Conservation (phyloP, 2,797 vertebrate species). For the Malurus leucopterus region DNA sequence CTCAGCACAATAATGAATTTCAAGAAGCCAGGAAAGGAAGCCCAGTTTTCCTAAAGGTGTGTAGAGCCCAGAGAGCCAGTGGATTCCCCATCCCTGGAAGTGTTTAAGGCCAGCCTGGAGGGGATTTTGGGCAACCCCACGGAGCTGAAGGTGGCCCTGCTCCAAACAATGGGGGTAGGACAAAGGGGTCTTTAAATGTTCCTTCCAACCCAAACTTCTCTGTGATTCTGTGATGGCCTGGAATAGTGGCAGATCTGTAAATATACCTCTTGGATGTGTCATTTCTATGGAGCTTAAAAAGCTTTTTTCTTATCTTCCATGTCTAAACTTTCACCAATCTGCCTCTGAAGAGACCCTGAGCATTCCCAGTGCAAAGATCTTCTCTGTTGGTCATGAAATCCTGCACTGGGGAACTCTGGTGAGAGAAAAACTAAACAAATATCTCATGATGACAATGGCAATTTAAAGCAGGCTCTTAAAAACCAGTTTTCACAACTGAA, state of each 20-base stretch:
- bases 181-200: neutral
- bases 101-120: neutral
- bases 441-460: neutral
- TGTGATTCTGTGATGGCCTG: neutral
- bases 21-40: neutral
- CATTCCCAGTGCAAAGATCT: neutral
- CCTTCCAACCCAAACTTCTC: neutral
- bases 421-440: neutral
- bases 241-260: neutral
- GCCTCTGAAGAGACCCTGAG: neutral
- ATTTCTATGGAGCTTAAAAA: neutral
- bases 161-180: no score
- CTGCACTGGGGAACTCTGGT: no score
- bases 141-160: neutral
- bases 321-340: neutral
- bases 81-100: neutral
- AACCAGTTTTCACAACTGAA: neutral
- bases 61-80: neutral
- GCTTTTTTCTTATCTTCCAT: neutral
- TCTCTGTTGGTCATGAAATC: neutral
- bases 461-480: neutral
- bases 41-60: neutral
- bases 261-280: neutral
- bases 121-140: neutral
- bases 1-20: rapidly evolving